Evolutionary conservation across 2,888 invertebrate species (phyloP), one percentile per base, ranked within the genome.

Genomic region (Rosalia funebris): DNA sequence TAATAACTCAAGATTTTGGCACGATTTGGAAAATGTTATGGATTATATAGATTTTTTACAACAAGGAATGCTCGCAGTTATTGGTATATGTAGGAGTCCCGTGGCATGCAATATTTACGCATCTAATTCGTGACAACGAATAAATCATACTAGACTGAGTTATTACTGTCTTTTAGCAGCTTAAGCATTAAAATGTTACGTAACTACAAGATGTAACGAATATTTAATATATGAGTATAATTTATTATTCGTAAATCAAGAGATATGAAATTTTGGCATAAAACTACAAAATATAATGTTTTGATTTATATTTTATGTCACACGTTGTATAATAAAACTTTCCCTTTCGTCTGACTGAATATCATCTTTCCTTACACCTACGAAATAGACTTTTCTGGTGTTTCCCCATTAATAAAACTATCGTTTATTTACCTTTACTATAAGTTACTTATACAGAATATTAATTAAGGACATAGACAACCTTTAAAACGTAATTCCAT

Each of bases 1-100:
- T 10, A 17, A 47, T 47, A 47, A 32, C 16, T 47, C 34, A 47
- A 32, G n/a, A 17, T 47, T 17, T 34, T 47, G 47, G 47, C 32
- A 48, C 48, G 9, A 19, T 19, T 36, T 36, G 5, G 12, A 20
- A 48, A 34, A 37, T 19, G 36, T 36, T 16, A 1, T 19, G 36
- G 48, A 48, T 19, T 48, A 48, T 17, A 36, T 31, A 32, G 14
- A 46, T 31, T 46, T 46, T 15, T 14, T 9, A 10, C 3, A 31
- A 10, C 25, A 32, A 37, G 37, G 17, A 19, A 48, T 46, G 32
- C 15, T 46, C 14, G 31, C 14, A 45, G 9, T 31, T 45, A 20
- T 17, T 36, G 32, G 32, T 39, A 16, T 39, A 39, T 15, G 44
- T 44, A 20, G 44, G 44, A 16, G 19, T 19, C 11, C 36, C 12